phyloP scores from a whole-genome alignment of 2,113 vertebrate species.

The Pteronura brasiliensis region DNA sequence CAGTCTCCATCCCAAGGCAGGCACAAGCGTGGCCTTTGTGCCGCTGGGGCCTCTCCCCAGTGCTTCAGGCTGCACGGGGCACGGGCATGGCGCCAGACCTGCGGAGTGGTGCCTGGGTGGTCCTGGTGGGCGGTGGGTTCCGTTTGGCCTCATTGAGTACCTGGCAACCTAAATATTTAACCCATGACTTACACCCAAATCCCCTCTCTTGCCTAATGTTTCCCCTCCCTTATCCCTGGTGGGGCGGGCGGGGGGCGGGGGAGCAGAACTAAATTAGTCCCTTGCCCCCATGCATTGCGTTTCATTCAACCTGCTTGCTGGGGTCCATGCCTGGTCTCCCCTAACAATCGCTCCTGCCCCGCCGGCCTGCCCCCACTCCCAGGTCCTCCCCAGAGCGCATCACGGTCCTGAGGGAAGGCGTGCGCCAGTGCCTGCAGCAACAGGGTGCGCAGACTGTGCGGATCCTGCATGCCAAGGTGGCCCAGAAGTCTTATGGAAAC shows the following conservation, averaged over 20 bases:
- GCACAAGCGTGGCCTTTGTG: slow-evolving; percentile 1
- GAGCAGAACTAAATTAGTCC: background rate
- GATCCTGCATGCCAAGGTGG: slow-evolving; percentile 95
- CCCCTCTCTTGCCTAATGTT: background rate
- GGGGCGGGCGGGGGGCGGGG: no score
- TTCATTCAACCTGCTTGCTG: background rate
- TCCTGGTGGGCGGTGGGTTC: background rate
- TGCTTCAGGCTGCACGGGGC: background rate
- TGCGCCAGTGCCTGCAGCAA: slow-evolving; percentile 85
- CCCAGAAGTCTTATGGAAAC: slow-evolving; percentile 96
- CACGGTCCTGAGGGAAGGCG: slow-evolving; percentile 76
- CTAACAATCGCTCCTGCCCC: background rate
- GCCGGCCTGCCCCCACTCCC: background rate
- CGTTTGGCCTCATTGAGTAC: slow-evolving; percentile 20
- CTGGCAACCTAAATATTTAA: slow-evolving; percentile 46
- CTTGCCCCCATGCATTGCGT: background rate
- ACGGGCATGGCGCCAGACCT: slow-evolving; percentile 53
- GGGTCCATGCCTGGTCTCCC: background rate
- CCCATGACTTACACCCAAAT: background rate
- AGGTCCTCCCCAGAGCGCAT: slow-evolving; percentile 73
- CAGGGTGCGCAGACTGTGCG: slow-evolving; percentile 87
- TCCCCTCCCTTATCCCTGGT: background rate
- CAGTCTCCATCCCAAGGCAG: background rate
- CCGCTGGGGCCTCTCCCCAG: background rate
- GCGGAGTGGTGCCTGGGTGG: slow-evolving; percentile 70